Evolutionary conservation across 2,113 vertebrate species (phyloP).

Genomic region (Syrrhaptes paradoxus): DNA sequence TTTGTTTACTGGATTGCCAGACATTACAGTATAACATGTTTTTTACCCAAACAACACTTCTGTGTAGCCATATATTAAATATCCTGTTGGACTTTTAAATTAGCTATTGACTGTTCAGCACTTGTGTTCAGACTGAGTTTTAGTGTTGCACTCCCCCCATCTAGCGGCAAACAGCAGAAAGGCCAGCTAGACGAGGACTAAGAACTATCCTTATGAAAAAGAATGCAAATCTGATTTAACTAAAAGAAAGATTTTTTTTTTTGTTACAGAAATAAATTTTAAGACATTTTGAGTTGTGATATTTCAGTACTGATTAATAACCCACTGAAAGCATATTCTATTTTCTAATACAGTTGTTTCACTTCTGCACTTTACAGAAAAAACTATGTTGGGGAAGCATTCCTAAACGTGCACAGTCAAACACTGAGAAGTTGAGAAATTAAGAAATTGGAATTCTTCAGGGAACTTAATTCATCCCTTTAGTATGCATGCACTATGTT

Average conservation of each 20-base stretch:
- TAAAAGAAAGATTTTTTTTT: neutral
- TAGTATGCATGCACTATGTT: neutral
- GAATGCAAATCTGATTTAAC: neutral
- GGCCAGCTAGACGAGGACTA: neutral
- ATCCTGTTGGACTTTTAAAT: neutral
- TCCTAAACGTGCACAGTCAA: neutral
- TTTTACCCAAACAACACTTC: neutral
- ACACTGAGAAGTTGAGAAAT: neutral
- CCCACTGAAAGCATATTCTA: neutral
- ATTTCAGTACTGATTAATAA: neutral
- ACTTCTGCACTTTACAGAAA: neutral
- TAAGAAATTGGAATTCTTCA: neutral
- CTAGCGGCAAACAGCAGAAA: constrained; percentile 46
- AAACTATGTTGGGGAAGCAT: neutral
- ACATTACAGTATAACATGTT: neutral
- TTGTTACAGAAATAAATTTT: neutral
- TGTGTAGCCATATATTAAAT: neutral
- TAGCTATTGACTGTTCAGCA: neutral
- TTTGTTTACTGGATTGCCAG: neutral
- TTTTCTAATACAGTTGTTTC: neutral
- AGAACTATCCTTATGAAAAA: neutral
- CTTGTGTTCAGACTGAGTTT: neutral
- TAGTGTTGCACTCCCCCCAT: constrained; percentile 10
- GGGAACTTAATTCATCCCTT: neutral
- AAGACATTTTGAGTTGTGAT: neutral